Percentiles rank a stretch among this genome's conserved stretches.
These are phyloP conservation scores for Parnassius orleans DNA, from an alignment of 2,888 invertebrate genomes.

Conservation along the genomic window DNA sequence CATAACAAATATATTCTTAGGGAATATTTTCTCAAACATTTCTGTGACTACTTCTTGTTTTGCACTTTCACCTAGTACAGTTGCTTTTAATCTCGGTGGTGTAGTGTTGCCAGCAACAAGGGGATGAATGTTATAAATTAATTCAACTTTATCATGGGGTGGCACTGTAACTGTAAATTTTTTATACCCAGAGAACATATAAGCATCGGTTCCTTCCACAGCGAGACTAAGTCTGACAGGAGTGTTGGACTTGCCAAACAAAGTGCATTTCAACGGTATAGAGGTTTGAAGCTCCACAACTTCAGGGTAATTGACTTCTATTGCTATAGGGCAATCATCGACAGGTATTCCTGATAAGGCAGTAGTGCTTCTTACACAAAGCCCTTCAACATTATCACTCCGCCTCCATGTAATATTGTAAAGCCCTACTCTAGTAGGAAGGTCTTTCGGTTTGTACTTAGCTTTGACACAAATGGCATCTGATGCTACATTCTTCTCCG, in stretches of 20 bases:
- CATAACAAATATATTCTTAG: conserved; percentile 77
- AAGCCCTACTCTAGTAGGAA: conserved; percentile 64
- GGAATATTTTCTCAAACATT: conserved; percentile 75
- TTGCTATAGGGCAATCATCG: conserved; percentile 82
- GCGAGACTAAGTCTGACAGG: conserved; percentile 87
- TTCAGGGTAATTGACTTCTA: conserved; percentile 85
- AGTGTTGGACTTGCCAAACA: conserved; percentile 86
- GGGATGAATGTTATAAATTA: conserved; percentile 91
- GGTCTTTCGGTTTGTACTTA: conserved; percentile 66
- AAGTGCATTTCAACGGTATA: conserved; percentile 84
- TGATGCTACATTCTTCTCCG: conserved; percentile 64
- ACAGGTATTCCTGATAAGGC: conserved; percentile 79
- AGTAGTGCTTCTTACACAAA: conserved; percentile 76
- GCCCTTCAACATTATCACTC: conserved; percentile 47
- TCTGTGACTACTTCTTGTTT: conserved; percentile 65
- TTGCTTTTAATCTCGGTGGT: conserved; percentile 82
- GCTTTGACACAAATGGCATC: conserved; percentile 71
- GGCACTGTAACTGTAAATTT: conserved; percentile 84
- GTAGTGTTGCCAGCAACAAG: conserved; percentile 87
- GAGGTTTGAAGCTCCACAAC: conserved; percentile 87
- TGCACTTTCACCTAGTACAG: conserved; percentile 64
- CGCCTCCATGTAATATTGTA: conserved; percentile 73
- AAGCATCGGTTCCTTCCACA: conserved; percentile 93
- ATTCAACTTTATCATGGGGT: conserved; percentile 81
- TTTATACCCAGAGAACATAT: conserved; percentile 97